Evolutionary conservation across 2,888 invertebrate species (phyloP).

Genomic region (Mesochorus sp.): DNA sequence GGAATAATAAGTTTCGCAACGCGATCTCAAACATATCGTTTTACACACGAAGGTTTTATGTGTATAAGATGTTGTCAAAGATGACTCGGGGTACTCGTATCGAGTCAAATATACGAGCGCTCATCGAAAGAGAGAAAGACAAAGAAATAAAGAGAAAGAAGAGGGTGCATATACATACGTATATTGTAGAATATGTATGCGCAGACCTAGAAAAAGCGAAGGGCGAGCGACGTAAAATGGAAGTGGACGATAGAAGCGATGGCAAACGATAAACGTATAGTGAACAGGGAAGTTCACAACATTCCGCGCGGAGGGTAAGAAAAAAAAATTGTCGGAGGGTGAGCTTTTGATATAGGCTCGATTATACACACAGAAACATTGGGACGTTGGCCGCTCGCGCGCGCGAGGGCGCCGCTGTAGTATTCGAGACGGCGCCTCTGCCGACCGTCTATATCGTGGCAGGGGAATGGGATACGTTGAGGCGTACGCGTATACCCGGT

Average conservation of each 20-base stretch:
- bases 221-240: slow-evolving; percentile 1
- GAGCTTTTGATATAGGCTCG: slow-evolving; percentile 35
- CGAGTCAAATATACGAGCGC: slow-evolving; percentile 31
- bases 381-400: slow-evolving; percentile 8
- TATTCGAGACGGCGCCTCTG: slow-evolving; percentile 53
- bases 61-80: slow-evolving; percentile 61
- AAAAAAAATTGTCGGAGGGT: slow-evolving; percentile 23
- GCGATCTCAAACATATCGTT: slow-evolving; percentile 77
- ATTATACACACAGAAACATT: slow-evolving; percentile 29
- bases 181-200: slow-evolving; percentile 37
- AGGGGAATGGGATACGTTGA: slow-evolving; percentile 67
- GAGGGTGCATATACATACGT: slow-evolving; percentile 33
- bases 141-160: slow-evolving; percentile 14
- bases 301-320: slow-evolving; percentile 13
- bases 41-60: slow-evolving; percentile 67
- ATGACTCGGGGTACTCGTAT: slow-evolving; percentile 63
- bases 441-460: slow-evolving; percentile 25
- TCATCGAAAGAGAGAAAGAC: not conserved
- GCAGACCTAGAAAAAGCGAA: slow-evolving; percentile 5
- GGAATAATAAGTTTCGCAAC: slow-evolving; percentile 52
- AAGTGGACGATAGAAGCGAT: slow-evolving; percentile 24
- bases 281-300: slow-evolving; percentile 5
- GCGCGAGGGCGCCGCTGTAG: slow-evolving; percentile 15
- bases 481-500: slow-evolving; percentile 78
- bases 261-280: slow-evolving; percentile 44